Conservation (phyloP, 2,113 vertebrate species). For the Argyrosomus japonicus region DNA sequence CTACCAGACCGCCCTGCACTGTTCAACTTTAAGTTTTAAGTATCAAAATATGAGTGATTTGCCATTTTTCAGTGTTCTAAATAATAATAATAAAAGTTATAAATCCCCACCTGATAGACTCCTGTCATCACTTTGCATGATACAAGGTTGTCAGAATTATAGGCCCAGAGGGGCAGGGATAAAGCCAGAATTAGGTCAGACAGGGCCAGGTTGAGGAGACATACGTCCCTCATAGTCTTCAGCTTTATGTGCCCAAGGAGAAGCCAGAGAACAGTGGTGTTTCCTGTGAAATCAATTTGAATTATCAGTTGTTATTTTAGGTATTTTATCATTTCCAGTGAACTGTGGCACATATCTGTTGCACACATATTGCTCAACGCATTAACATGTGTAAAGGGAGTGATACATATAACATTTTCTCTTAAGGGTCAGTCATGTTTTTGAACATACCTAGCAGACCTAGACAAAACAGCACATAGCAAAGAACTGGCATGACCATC, state of each 20-base stretch:
- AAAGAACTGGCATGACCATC: slow-evolving; percentile 68
- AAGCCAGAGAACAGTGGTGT: slow-evolving; percentile 87
- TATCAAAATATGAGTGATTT: neutral
- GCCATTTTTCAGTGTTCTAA: neutral
- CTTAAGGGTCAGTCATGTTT: neutral
- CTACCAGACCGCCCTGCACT: too few species aligned
- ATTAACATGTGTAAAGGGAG: neutral
- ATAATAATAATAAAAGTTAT: neutral
- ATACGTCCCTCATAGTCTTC: slow-evolving; percentile 87
- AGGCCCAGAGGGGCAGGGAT: slow-evolving; percentile 86
- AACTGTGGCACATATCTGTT: neutral
- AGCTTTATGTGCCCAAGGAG: slow-evolving; percentile 84
- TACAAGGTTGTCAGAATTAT: slow-evolving; percentile 59
- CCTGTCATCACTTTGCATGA: slow-evolving; percentile 89
- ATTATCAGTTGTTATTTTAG: neutral
- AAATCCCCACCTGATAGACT: slow-evolving; percentile 79
- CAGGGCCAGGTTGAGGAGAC: slow-evolving; percentile 89
- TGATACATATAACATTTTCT: neutral
- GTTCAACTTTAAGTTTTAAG: too few species aligned
- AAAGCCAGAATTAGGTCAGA: slow-evolving; percentile 88
- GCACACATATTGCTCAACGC: neutral
- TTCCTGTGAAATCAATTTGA: slow-evolving; percentile 77
- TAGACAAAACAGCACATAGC: slow-evolving; percentile 81
- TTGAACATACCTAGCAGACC: slow-evolving; percentile 77
- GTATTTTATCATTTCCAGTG: neutral